Conservation (phyloP, 1,140 invertebrate species). For the Zaprionus camerounensis region DNA sequence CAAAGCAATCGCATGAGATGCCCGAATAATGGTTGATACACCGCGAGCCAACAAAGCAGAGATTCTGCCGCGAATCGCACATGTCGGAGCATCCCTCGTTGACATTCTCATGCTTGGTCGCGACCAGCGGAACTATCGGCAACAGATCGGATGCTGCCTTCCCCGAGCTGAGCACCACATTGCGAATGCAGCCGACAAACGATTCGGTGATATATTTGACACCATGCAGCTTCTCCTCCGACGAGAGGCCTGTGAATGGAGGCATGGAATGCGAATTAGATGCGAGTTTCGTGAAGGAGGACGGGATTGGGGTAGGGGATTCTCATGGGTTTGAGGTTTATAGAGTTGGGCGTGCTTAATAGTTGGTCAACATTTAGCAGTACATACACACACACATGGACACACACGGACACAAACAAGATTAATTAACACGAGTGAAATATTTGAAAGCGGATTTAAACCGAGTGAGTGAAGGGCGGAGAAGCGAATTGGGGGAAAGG, state of each 20-base stretch:
- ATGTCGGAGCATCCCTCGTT: constrained; percentile 93
- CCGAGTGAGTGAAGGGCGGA: background rate
- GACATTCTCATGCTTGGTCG: constrained; percentile 93
- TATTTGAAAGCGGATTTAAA: constrained; percentile 72
- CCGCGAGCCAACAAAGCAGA: constrained; percentile 92
- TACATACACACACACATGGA: constrained; percentile 22
- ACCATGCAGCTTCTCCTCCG: constrained; percentile 92
- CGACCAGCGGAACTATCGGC: constrained; percentile 91
- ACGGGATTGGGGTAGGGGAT: too few relatives aligned
- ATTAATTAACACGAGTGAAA: constrained; percentile 77
- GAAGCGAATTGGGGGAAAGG: background rate
- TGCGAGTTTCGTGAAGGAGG: background rate
- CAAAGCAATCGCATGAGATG: constrained; percentile 95
- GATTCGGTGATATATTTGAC: constrained; percentile 96
- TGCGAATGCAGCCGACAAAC: constrained; percentile 95
- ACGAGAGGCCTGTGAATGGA: constrained; percentile 88
- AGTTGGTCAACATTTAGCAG: constrained; percentile 29
- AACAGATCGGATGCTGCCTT: constrained; percentile 92
- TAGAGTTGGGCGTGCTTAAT: constrained; percentile 24
- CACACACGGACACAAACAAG: constrained; percentile 36
- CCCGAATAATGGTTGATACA: constrained; percentile 96
- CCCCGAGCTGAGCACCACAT: constrained; percentile 92
- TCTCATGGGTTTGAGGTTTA: background rate
- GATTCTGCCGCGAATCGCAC: constrained; percentile 91
- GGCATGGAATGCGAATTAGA: constrained; percentile 34